phyloP scores from a whole-genome alignment of 2,888 invertebrate genomes.

The Acleris emargana region DNA sequence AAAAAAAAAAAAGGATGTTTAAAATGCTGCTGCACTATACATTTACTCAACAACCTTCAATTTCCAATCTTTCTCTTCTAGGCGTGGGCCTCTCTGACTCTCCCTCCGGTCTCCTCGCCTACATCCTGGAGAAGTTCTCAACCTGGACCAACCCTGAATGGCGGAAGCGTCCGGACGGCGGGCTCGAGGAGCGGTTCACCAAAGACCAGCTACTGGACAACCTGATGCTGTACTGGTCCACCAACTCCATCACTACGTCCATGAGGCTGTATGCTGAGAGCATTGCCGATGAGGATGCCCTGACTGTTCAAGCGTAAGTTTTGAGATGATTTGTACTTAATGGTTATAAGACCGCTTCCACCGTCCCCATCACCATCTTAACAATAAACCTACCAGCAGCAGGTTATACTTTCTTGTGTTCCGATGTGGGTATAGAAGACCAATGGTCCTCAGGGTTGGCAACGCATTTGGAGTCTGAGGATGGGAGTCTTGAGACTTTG shows the following conservation, averaged over 20 bases:
- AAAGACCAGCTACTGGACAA: slow-evolving; percentile 88
- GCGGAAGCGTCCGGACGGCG: slow-evolving; percentile 83
- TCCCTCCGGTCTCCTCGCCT: slow-evolving; percentile 89
- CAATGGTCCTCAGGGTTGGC: too few species aligned
- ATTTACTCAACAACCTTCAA: too few species aligned
- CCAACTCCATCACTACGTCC: slow-evolving; percentile 86
- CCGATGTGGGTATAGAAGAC: too few species aligned
- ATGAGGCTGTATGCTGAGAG: slow-evolving; percentile 86
- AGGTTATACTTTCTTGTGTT: too few species aligned
- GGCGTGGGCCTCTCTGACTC: slow-evolving; percentile 87
- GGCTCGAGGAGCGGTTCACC: slow-evolving; percentile 82
- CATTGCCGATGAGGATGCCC: slow-evolving; percentile 45
- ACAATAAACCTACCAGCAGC: too few species aligned
- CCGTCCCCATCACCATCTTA: too few species aligned
- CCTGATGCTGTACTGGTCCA: slow-evolving; percentile 90
- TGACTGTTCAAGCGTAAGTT: slow-evolving; percentile 50
- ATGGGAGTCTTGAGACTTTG: too few species aligned
- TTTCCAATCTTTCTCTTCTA: slow-evolving; percentile 42
- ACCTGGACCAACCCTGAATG: slow-evolving; percentile 83
- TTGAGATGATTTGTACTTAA: too few species aligned
- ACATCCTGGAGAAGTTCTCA: slow-evolving; percentile 90
- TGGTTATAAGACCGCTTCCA: too few species aligned
- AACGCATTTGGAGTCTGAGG: too few species aligned
- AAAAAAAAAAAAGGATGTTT: too few species aligned
- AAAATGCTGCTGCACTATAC: too few species aligned